Percentiles rank a stretch among this genome's conserved stretches.
phyloP scores from a whole-genome alignment of 2,888 invertebrate genomes.

The Xylophagus ater region DNA sequence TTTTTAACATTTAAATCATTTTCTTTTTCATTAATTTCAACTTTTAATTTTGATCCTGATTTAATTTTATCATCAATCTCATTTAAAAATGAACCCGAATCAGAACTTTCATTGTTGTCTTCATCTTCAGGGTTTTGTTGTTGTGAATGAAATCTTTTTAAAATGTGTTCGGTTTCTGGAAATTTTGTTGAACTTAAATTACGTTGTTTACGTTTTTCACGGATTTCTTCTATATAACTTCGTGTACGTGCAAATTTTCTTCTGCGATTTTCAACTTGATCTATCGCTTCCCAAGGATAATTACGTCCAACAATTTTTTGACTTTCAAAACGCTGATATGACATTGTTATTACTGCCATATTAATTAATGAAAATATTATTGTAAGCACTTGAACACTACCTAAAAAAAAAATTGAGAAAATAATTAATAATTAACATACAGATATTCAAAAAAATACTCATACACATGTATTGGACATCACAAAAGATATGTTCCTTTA shows the following conservation, averaged over 20 bases:
- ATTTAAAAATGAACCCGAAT: too few species aligned
- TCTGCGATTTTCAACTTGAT: conserved; percentile 28
- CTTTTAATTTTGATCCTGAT: not conserved
- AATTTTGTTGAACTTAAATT: conserved; percentile 27
- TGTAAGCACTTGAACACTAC: conserved; percentile 53
- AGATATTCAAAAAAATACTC: not conserved
- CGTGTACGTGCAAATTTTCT: conserved; percentile 15
- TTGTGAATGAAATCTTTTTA: conserved; percentile 15
- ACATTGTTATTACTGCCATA: conserved; percentile 57
- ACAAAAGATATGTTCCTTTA: too few species aligned
- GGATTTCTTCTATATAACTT: conserved; percentile 14
- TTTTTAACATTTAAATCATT: conserved; percentile 6
- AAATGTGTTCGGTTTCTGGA: conserved; percentile 31
- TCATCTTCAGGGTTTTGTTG: too few species aligned
- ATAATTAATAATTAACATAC: conserved; percentile 7
- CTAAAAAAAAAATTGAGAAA: conserved; percentile 42
- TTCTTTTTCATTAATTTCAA: not conserved
- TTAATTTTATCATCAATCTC: not conserved
- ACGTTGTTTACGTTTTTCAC: conserved; percentile 24
- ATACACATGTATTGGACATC: too few species aligned
- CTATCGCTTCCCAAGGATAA: conserved; percentile 57
- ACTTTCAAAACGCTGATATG: conserved; percentile 66
- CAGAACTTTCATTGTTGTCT: conserved; percentile 1
- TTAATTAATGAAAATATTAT: conserved; percentile 55
- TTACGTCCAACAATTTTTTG: conserved; percentile 60